Evolutionary conservation across 2,113 vertebrate genomes (phyloP), one percentile per base, ranked within the genome.

Genomic region (Catharus minimus): DNA sequence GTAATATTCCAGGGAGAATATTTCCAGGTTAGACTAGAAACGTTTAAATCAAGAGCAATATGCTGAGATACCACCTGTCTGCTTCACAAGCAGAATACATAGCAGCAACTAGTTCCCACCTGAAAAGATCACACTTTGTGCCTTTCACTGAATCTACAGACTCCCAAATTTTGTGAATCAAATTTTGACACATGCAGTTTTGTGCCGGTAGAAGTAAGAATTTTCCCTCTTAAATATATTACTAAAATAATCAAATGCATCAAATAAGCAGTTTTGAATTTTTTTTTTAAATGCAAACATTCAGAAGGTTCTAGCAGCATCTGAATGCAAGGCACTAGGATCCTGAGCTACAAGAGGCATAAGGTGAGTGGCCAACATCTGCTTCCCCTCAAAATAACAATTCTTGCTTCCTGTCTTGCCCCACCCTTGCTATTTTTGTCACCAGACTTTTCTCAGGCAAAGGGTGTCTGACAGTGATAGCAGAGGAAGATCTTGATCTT

Each of bases 381-480:
- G 39, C 57, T 90, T 94, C 68, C 79, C 68, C 65, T 95, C 86
- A 47, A 43, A 88, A 71, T 77, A 94, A 61, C 64, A 92, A 91
- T 73, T 91, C 80, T 60, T 64, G 7, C 73, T 91, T 95, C 88
- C 92, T 78, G 39, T 28, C 79, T 76, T 81, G 90, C 47, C 57
- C 82, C 79, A 88, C 90, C 93, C 93, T 78, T 81, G 73, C 72
- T 91, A 93, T 88, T 96, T 92, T n/a, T 22, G 20, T 61, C 43
- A 47, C 33, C 53, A 76, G 39, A 62, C 56, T 28, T 53, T 65
- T 79, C 55, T 85, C 60, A 66, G 67, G 62, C 5, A 0, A 85
- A 75, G 33, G 43, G n/a, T 88, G 78, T 53, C 84, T 0, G 0
- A 58, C 7, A 23, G 15, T 1, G 15, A 57, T 33, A 32, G 39